Evolutionary conservation across 2,113 vertebrate genomes (phyloP).

Genomic region (Urocynchramus pylzowi): DNA sequence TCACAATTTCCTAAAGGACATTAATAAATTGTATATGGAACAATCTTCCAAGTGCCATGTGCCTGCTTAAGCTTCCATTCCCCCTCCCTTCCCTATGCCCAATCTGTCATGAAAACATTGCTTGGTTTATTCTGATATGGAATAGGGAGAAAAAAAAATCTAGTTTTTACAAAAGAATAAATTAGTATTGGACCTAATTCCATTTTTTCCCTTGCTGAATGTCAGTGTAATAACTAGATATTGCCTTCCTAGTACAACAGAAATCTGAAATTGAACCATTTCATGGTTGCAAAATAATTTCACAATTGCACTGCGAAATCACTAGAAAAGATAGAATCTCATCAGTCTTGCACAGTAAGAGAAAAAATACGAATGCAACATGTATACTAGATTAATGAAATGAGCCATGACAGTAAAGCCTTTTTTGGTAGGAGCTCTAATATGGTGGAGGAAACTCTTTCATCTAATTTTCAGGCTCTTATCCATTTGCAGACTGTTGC

Average conservation of each 20-base stretch:
- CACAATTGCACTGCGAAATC: constrained; percentile 14
- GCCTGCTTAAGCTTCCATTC: neutral
- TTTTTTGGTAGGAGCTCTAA: neutral
- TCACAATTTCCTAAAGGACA: neutral
- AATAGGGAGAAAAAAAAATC: neutral
- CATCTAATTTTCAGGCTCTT: constrained; percentile 4
- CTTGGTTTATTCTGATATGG: neutral
- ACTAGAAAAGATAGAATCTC: neutral
- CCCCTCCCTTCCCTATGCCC: fast-evolving
- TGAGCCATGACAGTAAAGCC: neutral
- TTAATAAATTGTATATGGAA: neutral
- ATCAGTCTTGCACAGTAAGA: neutral
- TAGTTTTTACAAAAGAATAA: neutral
- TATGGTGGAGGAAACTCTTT: neutral
- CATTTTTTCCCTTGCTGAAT: neutral
- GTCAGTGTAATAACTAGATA: neutral
- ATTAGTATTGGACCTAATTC: neutral
- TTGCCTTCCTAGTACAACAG: neutral
- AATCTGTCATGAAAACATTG: neutral
- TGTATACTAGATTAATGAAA: constrained; percentile 4
- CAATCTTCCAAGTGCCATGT: neutral
- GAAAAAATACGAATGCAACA: neutral
- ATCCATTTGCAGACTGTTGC: neutral
- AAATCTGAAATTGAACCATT: neutral
- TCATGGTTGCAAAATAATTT: constrained; percentile 22